These are phyloP conservation scores for Agonopterix subpropinquella DNA, from an alignment of 2,888 invertebrate genomes.

Conservation along the genomic window DNA sequence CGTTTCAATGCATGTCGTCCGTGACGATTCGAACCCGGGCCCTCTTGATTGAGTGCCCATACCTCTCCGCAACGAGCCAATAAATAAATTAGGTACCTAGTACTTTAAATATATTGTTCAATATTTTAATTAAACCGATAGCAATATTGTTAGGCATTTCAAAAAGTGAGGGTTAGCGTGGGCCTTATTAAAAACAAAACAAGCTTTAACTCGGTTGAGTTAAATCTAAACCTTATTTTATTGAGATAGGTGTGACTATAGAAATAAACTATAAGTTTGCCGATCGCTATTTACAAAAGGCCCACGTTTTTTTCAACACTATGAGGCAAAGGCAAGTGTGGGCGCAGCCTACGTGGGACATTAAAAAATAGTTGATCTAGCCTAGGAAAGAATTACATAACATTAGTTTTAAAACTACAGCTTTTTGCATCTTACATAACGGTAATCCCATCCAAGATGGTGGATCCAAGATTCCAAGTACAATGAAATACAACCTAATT, in stretches of 20 bases:
- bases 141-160: slow-evolving; percentile 39
- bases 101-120: not conserved
- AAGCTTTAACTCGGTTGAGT: not conserved
- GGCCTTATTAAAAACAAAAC: slow-evolving; percentile 18
- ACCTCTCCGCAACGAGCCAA: no score
- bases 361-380: slow-evolving; percentile 44
- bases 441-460: not conserved
- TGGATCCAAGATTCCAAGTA: no score
- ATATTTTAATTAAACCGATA: slow-evolving; percentile 23
- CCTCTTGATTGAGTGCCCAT: no score
- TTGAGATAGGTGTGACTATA: slow-evolving; percentile 16
- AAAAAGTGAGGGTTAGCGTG: slow-evolving; percentile 47
- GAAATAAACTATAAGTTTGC: slow-evolving; percentile 9
- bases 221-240: slow-evolving; percentile 21
- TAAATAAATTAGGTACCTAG: no score
- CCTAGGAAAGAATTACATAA: slow-evolving; percentile 43
- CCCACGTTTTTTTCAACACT: slow-evolving; percentile 53
- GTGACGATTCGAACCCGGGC: no score
- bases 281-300: slow-evolving; percentile 39
- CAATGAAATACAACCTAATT: not conserved
- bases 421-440: no score
- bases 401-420: slow-evolving; percentile 13
- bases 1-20: no score
- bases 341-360: slow-evolving; percentile 55
- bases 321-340: slow-evolving; percentile 35